Percentiles rank a stretch among this genome's conserved stretches.
Conservation (phyloP, 2,888 invertebrate species). For the Epinotia bilunana region DNA sequence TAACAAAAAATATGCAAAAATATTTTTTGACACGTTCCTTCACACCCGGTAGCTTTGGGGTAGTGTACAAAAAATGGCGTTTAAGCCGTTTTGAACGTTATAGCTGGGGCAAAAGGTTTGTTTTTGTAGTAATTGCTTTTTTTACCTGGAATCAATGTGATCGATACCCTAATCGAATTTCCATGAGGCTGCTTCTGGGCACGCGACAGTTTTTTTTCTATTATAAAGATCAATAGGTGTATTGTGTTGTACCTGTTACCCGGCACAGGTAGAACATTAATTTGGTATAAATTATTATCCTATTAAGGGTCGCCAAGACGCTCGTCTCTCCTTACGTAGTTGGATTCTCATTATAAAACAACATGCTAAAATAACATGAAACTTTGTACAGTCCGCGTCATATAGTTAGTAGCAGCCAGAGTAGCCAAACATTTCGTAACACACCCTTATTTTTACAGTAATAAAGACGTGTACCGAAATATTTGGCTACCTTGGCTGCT, state of each 20-base stretch:
- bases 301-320: no score
- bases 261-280: no score
- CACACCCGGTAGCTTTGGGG: slow-evolving; percentile 38
- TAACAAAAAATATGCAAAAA: slow-evolving; percentile 51
- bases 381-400: no score
- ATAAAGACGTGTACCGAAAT: no score
- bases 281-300: no score
- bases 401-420: no score
- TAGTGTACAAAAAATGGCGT: neutral
- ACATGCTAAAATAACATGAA: no score
- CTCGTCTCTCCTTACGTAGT: no score
- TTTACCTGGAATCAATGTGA: slow-evolving; percentile 38
- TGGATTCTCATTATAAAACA: no score
- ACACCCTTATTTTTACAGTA: no score
- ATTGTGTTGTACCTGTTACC: neutral
- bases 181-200: slow-evolving; percentile 23
- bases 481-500: no score
- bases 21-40: slow-evolving; percentile 46
- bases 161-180: slow-evolving; percentile 40
- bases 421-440: no score
- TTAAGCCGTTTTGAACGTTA: neutral
- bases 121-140: slow-evolving; percentile 3
- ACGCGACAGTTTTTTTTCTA: slow-evolving; percentile 42
- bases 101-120: neutral
- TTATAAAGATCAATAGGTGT: slow-evolving; percentile 5